phyloP scores from a whole-genome alignment of 2,888 invertebrate species.

The Allacma fusca region DNA sequence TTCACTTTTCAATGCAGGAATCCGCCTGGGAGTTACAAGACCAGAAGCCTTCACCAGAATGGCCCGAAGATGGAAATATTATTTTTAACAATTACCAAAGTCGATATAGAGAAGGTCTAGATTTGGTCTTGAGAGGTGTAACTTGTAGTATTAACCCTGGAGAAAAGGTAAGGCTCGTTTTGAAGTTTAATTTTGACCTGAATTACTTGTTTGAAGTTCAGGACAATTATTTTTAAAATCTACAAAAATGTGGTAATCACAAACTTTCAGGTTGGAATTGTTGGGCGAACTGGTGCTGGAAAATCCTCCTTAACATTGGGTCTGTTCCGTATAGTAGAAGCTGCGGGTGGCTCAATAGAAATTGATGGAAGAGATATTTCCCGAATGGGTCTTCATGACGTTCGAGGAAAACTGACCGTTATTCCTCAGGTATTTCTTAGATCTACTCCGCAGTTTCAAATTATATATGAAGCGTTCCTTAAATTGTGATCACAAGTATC shows the following conservation, averaged over 20 bases:
- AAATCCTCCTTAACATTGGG: constrained; percentile 23
- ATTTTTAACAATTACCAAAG: constrained; percentile 83
- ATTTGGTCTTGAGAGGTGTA: constrained; percentile 83
- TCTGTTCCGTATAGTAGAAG: constrained; percentile 24
- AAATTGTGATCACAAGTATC: background rate
- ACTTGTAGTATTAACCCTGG: constrained; percentile 79
- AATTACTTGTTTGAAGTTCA: too few species aligned
- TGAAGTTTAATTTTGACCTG: too few species aligned
- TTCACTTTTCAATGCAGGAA: constrained; percentile 71
- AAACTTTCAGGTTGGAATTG: constrained; percentile 29
- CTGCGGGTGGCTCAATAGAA: constrained; percentile 19
- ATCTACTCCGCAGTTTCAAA: too few species aligned
- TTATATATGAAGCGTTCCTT: background rate
- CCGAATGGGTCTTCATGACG: constrained; percentile 82
- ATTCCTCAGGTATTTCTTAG: constrained; percentile 66
- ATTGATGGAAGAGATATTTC: constrained; percentile 73
- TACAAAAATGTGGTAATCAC: too few species aligned
- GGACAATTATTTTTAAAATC: too few species aligned
- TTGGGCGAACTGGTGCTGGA: constrained; percentile 18
- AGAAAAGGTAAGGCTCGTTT: constrained; percentile 71
- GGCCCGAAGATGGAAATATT: constrained; percentile 85
- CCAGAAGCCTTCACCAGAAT: constrained; percentile 72
- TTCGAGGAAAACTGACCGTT: constrained; percentile 84
- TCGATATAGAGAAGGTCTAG: constrained; percentile 84
- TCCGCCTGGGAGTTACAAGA: constrained; percentile 77